Percentiles rank a stretch among this genome's conserved stretches.
phyloP scores from a whole-genome alignment of 1,140 invertebrate species.

The Monochamus saltuarius region DNA sequence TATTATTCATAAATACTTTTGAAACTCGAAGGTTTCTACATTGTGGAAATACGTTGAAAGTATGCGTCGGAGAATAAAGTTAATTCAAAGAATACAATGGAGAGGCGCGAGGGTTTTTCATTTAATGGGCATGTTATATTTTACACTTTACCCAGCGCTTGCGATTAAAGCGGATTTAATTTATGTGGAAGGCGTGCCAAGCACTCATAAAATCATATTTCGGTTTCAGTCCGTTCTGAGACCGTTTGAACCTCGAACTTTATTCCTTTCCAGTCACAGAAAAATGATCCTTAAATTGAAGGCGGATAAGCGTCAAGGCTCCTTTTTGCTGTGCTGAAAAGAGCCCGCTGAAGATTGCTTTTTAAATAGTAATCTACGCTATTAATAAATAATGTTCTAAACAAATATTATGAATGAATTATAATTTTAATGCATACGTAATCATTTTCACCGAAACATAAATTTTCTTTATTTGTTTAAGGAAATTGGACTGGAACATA shows the following conservation, averaged over 20 bases:
- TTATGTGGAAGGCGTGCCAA: constrained; percentile 38
- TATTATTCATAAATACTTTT: too few species aligned
- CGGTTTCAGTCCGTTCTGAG: constrained; percentile 10
- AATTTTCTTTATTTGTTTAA: constrained; percentile 43
- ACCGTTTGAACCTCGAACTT: constrained; percentile 13
- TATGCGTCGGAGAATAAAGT: too few species aligned
- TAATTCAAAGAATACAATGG: neutral
- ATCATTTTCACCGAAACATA: constrained; percentile 39
- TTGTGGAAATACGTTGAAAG: too few species aligned
- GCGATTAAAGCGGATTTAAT: constrained; percentile 23
- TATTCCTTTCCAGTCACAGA: constrained; percentile 11
- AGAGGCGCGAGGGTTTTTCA: neutral
- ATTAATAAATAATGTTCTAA: constrained; percentile 47
- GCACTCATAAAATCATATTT: constrained; percentile 38
- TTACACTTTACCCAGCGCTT: constrained; percentile 17
- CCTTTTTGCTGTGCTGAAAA: neutral
- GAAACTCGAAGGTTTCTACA: too few species aligned
- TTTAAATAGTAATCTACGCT: constrained; percentile 40
- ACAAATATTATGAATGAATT: constrained; percentile 48
- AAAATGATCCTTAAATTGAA: neutral
- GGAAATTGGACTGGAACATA: constrained; percentile 40
- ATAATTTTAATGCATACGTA: constrained; percentile 49
- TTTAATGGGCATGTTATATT: too few species aligned
- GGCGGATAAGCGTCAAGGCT: neutral
- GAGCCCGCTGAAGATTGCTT: constrained; percentile 35